A percentile compares a stretch with the other conserved stretches of the same genome.
Evolutionary conservation across 2,113 vertebrate species (phyloP).

Genomic region (Lampris megalopsis): DNA sequence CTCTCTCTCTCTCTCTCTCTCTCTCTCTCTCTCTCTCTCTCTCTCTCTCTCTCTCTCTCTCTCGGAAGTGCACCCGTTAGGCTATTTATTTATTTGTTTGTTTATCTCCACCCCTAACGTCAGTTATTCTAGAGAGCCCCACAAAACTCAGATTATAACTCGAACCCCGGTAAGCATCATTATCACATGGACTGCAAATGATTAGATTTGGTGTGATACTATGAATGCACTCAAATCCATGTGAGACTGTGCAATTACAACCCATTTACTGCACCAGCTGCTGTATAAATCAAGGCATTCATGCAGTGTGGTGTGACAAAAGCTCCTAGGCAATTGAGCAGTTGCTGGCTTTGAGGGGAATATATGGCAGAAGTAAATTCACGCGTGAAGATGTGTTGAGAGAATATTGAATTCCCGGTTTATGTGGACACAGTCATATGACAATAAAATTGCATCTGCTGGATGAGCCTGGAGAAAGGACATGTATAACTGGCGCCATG

Average conservation of each 20-base stretch:
- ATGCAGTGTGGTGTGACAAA: slow-evolving; percentile 61
- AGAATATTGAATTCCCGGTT: slow-evolving; percentile 51
- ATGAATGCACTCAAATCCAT: slow-evolving; percentile 60
- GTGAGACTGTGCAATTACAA: slow-evolving; percentile 75
- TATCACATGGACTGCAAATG: slow-evolving; percentile 73
- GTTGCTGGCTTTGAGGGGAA: slow-evolving; percentile 63
- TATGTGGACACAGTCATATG: slow-evolving; percentile 19
- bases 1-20: no score
- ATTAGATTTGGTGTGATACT: slow-evolving; percentile 66
- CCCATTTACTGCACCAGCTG: slow-evolving; percentile 75
- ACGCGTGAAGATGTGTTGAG: slow-evolving; percentile 49
- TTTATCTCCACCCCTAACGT: no score
- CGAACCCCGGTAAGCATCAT: slow-evolving; percentile 35
- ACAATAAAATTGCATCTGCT: slow-evolving; percentile 20
- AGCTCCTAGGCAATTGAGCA: slow-evolving; percentile 56
- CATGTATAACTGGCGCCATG: background rate
- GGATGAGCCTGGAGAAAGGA: slow-evolving; percentile 11
- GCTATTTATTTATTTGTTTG: no score
- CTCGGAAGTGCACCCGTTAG: no score
- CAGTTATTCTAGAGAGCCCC: no score
- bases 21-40: no score
- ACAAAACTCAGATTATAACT: no score
- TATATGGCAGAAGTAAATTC: slow-evolving; percentile 56
- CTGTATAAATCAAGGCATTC: slow-evolving; percentile 65
- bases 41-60: no score